Evolutionary conservation across 2,888 invertebrate genomes (phyloP), one percentile per base, ranked within the genome.

Genomic region (Diaprepes abbreviatus): DNA sequence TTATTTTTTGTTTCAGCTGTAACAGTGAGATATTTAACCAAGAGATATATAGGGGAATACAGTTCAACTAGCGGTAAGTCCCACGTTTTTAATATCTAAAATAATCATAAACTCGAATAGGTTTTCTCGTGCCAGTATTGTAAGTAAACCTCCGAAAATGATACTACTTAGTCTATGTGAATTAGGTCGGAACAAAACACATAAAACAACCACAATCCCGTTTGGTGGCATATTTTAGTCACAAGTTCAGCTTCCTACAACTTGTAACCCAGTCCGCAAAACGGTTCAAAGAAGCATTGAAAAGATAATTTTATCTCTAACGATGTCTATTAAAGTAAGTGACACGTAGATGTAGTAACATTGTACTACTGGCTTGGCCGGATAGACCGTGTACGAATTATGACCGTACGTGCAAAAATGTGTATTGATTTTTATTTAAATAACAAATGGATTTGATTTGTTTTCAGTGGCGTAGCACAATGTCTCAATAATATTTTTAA

Each of bases 41-140:
- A 91, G 85, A 87, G 92, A 78, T 92, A 92, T 83, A 92, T 92
- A 80, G 92, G 92, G 76, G 92, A 92, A 87, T 92, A 92, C 86
- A 92, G 92, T 85, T 92, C 92, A 71, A 91, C 91, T 77, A 91
- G 91, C 84, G 92, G 92, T 92, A 83, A 89, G 91, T 88, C 35
- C 19, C 54, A 36, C 54, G n/a, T 54, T 7, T 35, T 2, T 35
- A 35, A 12, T 10, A 35, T 33, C 12, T 2, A n/a, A 7, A 54
- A 48, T 28, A 48, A 48, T 28, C n/a, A 24, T 9, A 16, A 50
- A 50, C 14, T 38, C 35, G 35, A 24, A 5, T 24, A 33, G 33
- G 21, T 19, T 14, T 14, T 28, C 28, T 50, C 28, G 48, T 50
- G 16, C 43, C 43, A 19, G 9, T 9, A 28, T 24, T 50, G 28